A percentile compares a stretch with the other conserved stretches of the same genome.
These are phyloP conservation scores for Pinctada fucata DNA, from an alignment of 2,888 invertebrate species.

Conservation along the genomic window DNA sequence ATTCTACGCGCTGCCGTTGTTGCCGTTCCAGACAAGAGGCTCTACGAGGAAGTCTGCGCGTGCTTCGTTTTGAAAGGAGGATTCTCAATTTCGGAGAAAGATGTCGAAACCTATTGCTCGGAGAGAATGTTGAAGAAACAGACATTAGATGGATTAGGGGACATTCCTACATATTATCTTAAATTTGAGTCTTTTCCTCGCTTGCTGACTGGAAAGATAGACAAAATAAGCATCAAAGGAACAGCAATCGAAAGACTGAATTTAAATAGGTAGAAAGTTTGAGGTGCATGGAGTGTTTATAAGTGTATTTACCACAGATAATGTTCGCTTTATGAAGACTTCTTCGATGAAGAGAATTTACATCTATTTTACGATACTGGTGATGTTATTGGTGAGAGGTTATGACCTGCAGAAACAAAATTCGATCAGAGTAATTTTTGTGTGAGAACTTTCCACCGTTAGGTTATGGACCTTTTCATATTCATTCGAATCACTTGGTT, in stretches of 20 bases:
- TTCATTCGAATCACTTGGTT: no score
- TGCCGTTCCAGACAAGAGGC: slow-evolving; percentile 23
- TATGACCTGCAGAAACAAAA: no score
- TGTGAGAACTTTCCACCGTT: no score
- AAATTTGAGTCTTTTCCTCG: slow-evolving; percentile 23
- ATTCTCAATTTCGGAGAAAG: slow-evolving; percentile 3
- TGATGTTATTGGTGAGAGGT: no score
- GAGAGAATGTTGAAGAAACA: not conserved
- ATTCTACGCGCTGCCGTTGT: slow-evolving; percentile 8
- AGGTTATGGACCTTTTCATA: no score
- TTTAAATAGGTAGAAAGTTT: not conserved
- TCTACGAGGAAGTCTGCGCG: slow-evolving; percentile 32
- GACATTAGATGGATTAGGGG: slow-evolving; percentile 13
- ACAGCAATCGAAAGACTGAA: slow-evolving; percentile 7
- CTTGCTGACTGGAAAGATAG: slow-evolving; percentile 20
- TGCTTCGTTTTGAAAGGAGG: slow-evolving; percentile 10
- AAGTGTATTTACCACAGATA: no score
- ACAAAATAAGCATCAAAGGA: slow-evolving; percentile 20
- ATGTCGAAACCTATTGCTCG: slow-evolving; percentile 19
- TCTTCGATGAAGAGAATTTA: no score
- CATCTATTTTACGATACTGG: no score
- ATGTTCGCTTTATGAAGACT: no score
- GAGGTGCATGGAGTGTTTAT: no score
- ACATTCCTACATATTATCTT: slow-evolving; percentile 26
- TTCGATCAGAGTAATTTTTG: no score